These are phyloP conservation scores for Drosophila cracens DNA, from an alignment of 2,888 invertebrate genomes.

Conservation along the genomic window DNA sequence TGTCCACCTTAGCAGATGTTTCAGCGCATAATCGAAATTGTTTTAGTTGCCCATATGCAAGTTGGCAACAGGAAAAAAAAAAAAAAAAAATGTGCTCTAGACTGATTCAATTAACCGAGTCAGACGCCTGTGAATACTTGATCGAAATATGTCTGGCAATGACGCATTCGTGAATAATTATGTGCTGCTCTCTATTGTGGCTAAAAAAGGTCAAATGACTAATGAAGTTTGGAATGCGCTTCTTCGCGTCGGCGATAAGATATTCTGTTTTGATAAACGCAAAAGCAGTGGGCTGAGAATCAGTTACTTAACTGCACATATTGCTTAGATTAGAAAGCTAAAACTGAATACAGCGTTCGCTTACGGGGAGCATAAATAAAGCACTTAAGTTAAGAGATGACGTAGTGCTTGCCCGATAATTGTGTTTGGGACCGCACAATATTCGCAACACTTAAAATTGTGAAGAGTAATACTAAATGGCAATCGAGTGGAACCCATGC, in stretches of 20 bases:
- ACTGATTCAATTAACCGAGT: conserved; percentile 26
- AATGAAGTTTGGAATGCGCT: conserved; percentile 49
- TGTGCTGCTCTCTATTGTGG: conserved; percentile 23
- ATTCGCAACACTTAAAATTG: background rate
- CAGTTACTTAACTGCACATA: conserved; percentile 35
- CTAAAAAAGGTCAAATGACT: conserved; percentile 39
- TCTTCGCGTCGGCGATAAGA: conserved; percentile 29
- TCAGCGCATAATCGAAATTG: conserved; percentile 60
- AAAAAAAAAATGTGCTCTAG: conserved; percentile 17
- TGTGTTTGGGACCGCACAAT: background rate
- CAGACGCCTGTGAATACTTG: conserved; percentile 32
- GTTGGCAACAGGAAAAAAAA: conserved; percentile 26
- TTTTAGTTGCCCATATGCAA: conserved; percentile 53
- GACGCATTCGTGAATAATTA: conserved; percentile 45
- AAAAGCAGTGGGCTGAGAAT: conserved; percentile 5
- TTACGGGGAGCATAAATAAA: conserved; percentile 17
- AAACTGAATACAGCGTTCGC: conserved; percentile 7
- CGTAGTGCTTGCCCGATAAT: conserved; percentile 17
- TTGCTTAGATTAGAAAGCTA: conserved; percentile 35
- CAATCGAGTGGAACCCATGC: background rate
- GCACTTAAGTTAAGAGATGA: conserved; percentile 42
- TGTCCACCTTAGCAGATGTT: conserved; percentile 62
- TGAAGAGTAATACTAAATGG: background rate
- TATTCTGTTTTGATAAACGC: conserved; percentile 39
- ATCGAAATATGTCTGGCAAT: conserved; percentile 36